phyloP scores from a whole-genome alignment of 2,888 invertebrate genomes.

The Gnatocerus cornutus region DNA sequence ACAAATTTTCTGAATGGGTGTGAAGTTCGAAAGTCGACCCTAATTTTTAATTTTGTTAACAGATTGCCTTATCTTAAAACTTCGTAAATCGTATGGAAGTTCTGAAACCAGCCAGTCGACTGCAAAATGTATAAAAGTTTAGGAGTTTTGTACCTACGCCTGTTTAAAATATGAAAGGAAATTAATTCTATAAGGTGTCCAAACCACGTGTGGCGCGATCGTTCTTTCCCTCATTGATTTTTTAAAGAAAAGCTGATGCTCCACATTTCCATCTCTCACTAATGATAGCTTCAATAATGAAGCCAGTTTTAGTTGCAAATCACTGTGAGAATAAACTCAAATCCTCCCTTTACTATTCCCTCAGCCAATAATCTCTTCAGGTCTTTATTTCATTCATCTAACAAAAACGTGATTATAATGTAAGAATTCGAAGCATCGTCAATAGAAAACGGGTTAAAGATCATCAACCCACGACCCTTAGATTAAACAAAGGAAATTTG shows the following conservation, averaged over 20 bases:
- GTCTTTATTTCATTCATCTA: slow-evolving; percentile 33
- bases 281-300: slow-evolving; percentile 38
- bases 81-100: slow-evolving; percentile 53
- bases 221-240: slow-evolving; percentile 31
- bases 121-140: slow-evolving; percentile 54
- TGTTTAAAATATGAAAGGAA: slow-evolving; percentile 60
- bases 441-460: slow-evolving; percentile 31
- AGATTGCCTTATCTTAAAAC: slow-evolving; percentile 51
- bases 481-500: slow-evolving; percentile 37
- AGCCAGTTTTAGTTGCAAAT: slow-evolving; percentile 37
- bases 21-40: slow-evolving; percentile 47
- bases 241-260: slow-evolving; percentile 31
- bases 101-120: slow-evolving; percentile 49
- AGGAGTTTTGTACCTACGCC: slow-evolving; percentile 55
- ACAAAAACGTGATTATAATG: slow-evolving; percentile 25
- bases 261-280: slow-evolving; percentile 40
- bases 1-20: slow-evolving; percentile 47
- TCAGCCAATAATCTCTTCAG: slow-evolving; percentile 34
- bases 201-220: slow-evolving; percentile 54
- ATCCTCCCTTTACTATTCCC: slow-evolving; percentile 20
- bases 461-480: slow-evolving; percentile 17
- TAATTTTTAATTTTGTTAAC: slow-evolving; percentile 57
- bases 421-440: slow-evolving; percentile 30
- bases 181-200: slow-evolving; percentile 57
- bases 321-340: slow-evolving; percentile 28